phyloP scores from a whole-genome alignment of 2,113 vertebrate genomes.

The Dendrocopos noguchii region DNA sequence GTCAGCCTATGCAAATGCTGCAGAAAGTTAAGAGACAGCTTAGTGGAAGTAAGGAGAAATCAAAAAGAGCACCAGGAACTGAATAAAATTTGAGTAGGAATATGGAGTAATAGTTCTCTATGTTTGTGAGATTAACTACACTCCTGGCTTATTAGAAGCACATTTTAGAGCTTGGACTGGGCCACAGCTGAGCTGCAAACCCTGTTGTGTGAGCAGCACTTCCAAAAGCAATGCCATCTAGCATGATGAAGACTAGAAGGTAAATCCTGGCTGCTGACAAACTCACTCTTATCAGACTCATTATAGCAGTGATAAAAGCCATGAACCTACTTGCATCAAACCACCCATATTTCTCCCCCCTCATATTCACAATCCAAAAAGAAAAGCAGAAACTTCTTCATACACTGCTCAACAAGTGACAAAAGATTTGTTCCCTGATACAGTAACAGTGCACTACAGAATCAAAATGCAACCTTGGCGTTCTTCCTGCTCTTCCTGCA shows the following conservation, averaged over 20 bases:
- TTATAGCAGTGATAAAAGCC: neutral
- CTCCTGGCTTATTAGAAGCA: neutral
- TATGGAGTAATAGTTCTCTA: neutral
- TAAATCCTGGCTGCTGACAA: neutral
- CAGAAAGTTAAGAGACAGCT: neutral
- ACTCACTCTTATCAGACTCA: neutral
- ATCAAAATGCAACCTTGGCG: neutral
- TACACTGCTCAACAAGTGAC: neutral
- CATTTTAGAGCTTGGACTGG: neutral
- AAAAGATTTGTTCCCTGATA: neutral
- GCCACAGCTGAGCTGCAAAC: neutral
- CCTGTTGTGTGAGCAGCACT: neutral
- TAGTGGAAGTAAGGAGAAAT: neutral
- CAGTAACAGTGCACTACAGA: neutral
- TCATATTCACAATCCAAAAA: neutral
- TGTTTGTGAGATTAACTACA: neutral
- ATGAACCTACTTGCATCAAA: neutral
- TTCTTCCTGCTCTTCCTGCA: neutral
- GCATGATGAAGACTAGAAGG: rapidly evolving
- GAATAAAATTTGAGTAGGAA: neutral
- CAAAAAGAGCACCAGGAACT: neutral
- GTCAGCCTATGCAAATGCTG: neutral
- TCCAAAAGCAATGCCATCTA: neutral
- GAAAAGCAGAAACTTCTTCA: neutral
- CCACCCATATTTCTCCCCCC: neutral